These are phyloP conservation scores for Orthonyx spaldingii DNA, from an alignment of 2,113 vertebrate genomes.

Conservation along the genomic window DNA sequence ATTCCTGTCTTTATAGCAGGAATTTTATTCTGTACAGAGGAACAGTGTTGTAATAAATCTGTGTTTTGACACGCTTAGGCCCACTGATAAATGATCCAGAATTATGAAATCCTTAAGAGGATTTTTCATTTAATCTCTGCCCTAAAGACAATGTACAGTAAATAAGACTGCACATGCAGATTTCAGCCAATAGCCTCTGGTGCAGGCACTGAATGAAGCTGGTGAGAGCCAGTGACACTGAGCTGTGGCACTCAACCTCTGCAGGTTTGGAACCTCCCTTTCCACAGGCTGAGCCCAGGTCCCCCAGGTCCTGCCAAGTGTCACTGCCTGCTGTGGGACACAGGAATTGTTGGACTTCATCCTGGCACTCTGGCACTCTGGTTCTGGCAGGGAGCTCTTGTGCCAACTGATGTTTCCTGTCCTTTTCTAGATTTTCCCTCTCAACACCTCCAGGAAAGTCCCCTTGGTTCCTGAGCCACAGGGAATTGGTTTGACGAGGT, in stretches of 20 bases:
- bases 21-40: not conserved
- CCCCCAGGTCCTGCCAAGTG: not conserved
- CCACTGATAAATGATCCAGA: not conserved
- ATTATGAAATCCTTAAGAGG: not conserved
- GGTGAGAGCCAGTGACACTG: not conserved
- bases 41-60: not conserved
- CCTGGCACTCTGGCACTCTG: fast-evolving
- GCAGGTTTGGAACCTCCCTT: fast-evolving
- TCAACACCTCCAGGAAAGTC: not conserved
- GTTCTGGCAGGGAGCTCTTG: not conserved
- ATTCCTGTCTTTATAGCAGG: not conserved
- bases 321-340: not conserved
- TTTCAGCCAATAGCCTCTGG: not conserved
- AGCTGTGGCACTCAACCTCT: fast-evolving
- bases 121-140: slow-evolving; percentile 1
- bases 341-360: not conserved
- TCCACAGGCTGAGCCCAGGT: not conserved
- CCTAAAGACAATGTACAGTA: not conserved
- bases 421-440: not conserved
- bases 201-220: not conserved
- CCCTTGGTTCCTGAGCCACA: fast-evolving
- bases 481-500: not conserved
- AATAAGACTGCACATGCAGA: not conserved
- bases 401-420: not conserved
- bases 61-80: not conserved